Evolutionary conservation across 2,888 invertebrate species (phyloP).

Genomic region (Ditylenchus weischeri): DNA sequence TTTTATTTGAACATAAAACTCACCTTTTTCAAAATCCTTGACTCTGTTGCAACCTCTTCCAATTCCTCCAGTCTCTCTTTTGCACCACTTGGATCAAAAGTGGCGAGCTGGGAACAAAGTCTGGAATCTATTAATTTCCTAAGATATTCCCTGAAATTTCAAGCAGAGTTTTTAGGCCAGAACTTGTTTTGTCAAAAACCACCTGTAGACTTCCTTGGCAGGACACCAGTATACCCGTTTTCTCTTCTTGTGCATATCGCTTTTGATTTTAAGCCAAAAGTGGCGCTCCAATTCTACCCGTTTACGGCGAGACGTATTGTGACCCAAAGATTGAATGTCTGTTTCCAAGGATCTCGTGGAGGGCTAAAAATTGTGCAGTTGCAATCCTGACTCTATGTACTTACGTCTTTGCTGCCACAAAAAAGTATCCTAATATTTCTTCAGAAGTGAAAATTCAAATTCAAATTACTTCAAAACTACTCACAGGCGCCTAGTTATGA

Average conservation of each 20-base stretch:
- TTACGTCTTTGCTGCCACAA: too few species aligned
- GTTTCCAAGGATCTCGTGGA: conserved; percentile 2
- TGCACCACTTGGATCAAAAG: neutral
- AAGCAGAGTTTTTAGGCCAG: neutral
- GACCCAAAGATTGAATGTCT: neutral
- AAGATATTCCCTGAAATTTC: neutral
- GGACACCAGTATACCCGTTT: conserved; percentile 4
- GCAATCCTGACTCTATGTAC: too few species aligned
- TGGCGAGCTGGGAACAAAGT: neutral
- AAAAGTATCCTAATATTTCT: too few species aligned
- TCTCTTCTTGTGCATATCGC: neutral
- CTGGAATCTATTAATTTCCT: conserved; percentile 10
- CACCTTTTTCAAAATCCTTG: too few species aligned
- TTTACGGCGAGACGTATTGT: neutral
- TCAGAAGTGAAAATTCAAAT: too few species aligned
- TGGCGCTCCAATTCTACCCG: conserved; percentile 1
- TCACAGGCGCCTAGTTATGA: too few species aligned
- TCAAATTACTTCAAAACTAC: too few species aligned
- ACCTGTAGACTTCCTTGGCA: conserved; percentile 12
- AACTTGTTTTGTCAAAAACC: neutral
- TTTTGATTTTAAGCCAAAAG: neutral
- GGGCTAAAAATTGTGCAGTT: too few species aligned
- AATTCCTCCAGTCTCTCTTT: neutral
- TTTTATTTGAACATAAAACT: too few species aligned
- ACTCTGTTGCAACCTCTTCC: neutral